Percentiles rank a stretch among this genome's conserved stretches.
phyloP scores from a whole-genome alignment of 2,888 invertebrate genomes.

The Caenorhabditis macrosperma region DNA sequence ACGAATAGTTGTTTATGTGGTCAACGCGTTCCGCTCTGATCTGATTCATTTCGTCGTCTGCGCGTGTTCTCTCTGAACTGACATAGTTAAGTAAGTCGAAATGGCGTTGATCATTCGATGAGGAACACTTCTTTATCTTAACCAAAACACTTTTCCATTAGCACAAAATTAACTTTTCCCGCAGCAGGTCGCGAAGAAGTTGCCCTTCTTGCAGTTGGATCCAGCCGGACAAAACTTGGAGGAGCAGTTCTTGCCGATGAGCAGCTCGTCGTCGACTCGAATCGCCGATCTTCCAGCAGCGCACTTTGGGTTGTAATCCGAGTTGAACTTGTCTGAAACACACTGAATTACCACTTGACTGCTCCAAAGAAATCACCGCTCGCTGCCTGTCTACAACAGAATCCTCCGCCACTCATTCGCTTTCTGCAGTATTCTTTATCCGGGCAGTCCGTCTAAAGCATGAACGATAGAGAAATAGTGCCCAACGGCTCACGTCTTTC shows the following conservation, averaged over 20 bases:
- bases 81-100: neutral
- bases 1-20: neutral
- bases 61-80: neutral
- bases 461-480: neutral
- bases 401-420: slow-evolving; percentile 4
- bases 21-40: neutral
- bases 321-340: slow-evolving; percentile 9
- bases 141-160: neutral
- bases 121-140: neutral
- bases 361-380: neutral
- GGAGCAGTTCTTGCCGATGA: slow-evolving; percentile 29
- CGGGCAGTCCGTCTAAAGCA: slow-evolving; percentile 3
- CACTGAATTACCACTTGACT: too few relatives aligned
- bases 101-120: neutral
- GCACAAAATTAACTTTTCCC: slow-evolving; percentile 7
- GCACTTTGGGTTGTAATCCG: slow-evolving; percentile 14
- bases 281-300: slow-evolving; percentile 1
- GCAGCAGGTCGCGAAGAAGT: slow-evolving; percentile 28
- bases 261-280: neutral
- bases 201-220: slow-evolving; percentile 27
- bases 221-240: slow-evolving; percentile 24
- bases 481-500: neutral
- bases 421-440: neutral
- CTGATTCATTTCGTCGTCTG: slow-evolving; percentile 1
- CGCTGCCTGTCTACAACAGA: slow-evolving; percentile 13